A percentile compares a stretch with the other conserved stretches of the same genome.
phyloP scores from a whole-genome alignment of 2,888 invertebrate species.

The Acleris cristana region DNA sequence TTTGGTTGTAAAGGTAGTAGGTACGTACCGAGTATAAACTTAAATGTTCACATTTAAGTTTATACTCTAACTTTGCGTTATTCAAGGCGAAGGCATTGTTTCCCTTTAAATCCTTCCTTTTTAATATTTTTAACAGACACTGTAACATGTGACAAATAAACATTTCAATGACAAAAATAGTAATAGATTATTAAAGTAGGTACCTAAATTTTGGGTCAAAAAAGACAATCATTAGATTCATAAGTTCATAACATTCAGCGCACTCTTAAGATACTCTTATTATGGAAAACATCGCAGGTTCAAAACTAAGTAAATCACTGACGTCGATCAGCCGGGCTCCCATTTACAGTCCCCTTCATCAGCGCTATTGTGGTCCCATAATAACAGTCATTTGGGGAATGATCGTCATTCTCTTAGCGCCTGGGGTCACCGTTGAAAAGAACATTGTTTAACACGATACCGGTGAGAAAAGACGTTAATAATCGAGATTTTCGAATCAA shows the following conservation, averaged over 20 bases:
- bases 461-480: constrained; percentile 76
- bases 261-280: no score
- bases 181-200: background rate
- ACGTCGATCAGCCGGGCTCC: constrained; percentile 43
- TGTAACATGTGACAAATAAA: background rate
- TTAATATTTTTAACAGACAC: no score
- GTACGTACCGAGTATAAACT: no score
- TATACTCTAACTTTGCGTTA: no score
- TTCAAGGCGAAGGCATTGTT: no score
- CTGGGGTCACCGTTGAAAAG: constrained; percentile 58
- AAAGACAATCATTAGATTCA: no score
- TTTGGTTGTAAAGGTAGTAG: no score
- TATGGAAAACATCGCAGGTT: background rate
- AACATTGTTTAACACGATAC: constrained; percentile 69
- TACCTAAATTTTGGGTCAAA: background rate
- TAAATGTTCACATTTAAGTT: no score
- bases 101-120: no score
- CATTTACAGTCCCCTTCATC: constrained; percentile 59
- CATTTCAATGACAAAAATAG: background rate
- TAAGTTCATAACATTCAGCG: no score
- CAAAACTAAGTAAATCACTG: constrained; percentile 36
- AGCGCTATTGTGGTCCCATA: constrained; percentile 64
- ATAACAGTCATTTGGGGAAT: constrained; percentile 76
- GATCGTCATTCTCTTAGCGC: constrained; percentile 68
- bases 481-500: constrained; percentile 4